These are phyloP conservation scores for Melanostoma mellinum DNA, from an alignment of 2,888 invertebrate species.

Conservation along the genomic window DNA sequence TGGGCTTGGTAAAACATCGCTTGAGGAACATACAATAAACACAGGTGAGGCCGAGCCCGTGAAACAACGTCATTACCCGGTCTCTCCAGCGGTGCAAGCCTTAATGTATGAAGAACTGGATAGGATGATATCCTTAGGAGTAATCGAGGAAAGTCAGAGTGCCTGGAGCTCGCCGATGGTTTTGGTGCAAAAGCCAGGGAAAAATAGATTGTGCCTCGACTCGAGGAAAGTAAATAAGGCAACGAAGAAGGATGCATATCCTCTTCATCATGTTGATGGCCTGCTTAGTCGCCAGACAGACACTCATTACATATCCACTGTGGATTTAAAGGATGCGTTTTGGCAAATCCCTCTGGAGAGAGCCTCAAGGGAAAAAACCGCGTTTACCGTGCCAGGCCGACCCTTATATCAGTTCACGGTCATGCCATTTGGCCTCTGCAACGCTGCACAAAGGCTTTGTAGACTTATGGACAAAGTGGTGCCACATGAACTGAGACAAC, in stretches of 20 bases:
- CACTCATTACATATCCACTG: not conserved
- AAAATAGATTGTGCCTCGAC: constrained; percentile 74
- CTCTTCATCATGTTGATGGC: constrained; percentile 24
- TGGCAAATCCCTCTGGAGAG: constrained; percentile 49
- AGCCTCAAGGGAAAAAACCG: constrained; percentile 30
- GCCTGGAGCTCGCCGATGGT: constrained; percentile 75
- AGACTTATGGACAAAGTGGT: too few species aligned
- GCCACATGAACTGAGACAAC: not conserved
- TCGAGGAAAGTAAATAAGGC: constrained; percentile 74
- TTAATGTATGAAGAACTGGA: constrained; percentile 73
- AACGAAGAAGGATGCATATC: constrained; percentile 41
- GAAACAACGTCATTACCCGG: constrained; percentile 45
- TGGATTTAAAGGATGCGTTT: constrained; percentile 12
- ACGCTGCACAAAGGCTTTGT: constrained; percentile 58
- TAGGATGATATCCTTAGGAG: constrained; percentile 74
- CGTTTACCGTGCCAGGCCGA: too few species aligned
- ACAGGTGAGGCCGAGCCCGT: constrained; percentile 31
- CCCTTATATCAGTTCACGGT: constrained; percentile 25
- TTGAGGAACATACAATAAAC: not conserved
- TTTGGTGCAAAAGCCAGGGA: constrained; percentile 72
- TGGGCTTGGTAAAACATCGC: too few species aligned
- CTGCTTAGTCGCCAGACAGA: not conserved
- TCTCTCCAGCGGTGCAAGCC: constrained; percentile 28
- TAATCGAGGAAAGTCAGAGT: constrained; percentile 75
- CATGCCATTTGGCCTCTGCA: constrained; percentile 59